Conservation (phyloP, 2,888 invertebrate species). For the Calliopum simillimum region DNA sequence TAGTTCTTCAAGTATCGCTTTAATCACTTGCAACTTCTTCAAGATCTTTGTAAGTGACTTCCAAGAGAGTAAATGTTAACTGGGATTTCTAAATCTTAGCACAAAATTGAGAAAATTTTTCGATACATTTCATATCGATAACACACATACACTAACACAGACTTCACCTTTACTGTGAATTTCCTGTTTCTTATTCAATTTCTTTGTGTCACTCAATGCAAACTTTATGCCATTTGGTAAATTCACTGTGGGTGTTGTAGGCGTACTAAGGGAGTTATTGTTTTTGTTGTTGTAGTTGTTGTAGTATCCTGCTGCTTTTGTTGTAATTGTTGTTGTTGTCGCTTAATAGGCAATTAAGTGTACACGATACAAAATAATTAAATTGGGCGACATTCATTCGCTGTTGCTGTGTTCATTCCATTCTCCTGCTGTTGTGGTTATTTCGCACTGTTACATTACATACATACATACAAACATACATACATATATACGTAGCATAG, state of each 20-base stretch:
- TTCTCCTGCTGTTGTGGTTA: slow-evolving; percentile 43
- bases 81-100: too few relatives aligned
- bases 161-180: background rate
- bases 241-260: background rate
- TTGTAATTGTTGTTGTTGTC: slow-evolving; percentile 19
- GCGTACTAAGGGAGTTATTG: slow-evolving; percentile 8
- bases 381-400: slow-evolving; percentile 58
- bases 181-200: background rate
- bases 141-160: too few relatives aligned
- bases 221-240: slow-evolving; percentile 22
- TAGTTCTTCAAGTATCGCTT: too few relatives aligned
- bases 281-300: slow-evolving; percentile 39
- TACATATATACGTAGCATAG: too few relatives aligned
- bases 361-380: slow-evolving; percentile 67
- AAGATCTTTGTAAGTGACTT: too few relatives aligned
- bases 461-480: too few relatives aligned
- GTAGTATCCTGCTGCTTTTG: background rate
- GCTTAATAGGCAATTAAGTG: slow-evolving; percentile 67
- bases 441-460: slow-evolving; percentile 36
- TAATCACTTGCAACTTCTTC: too few relatives aligned
- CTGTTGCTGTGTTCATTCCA: too few relatives aligned
- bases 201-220: slow-evolving; percentile 1
- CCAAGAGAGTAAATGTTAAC: too few relatives aligned
- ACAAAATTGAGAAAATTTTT: too few relatives aligned
- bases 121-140: too few relatives aligned